Evolutionary conservation across 1,140 invertebrate species (phyloP).

Genomic region (Pentalonia nigronervosa): DNA sequence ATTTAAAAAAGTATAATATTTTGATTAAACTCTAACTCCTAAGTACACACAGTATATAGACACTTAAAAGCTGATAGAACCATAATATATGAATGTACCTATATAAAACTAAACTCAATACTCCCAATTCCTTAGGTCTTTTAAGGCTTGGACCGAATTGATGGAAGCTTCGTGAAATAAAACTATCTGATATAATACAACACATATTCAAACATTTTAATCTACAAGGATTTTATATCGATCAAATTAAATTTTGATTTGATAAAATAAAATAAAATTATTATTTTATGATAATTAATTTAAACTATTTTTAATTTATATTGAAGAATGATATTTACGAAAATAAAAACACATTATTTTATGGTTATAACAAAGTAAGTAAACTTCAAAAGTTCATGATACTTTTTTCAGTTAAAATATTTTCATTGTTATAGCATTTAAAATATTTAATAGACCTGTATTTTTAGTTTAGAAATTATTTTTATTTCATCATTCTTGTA

Average conservation of each 20-base stretch:
- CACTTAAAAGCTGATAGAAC: not conserved
- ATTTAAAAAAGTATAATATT: not conserved
- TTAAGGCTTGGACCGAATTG: not conserved
- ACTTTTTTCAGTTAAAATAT: not conserved
- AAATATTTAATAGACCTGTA: not conserved
- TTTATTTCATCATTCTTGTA: not conserved
- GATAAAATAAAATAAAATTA: too few relatives aligned
- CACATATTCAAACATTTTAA: not conserved
- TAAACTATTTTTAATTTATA: not conserved
- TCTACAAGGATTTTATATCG: not conserved
- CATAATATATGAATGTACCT: not conserved
- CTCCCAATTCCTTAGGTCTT: too few relatives aligned
- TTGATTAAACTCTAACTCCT: not conserved
- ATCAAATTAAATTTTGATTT: too few relatives aligned
- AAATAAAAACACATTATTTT: not conserved
- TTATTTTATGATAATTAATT: too few relatives aligned
- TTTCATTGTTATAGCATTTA: not conserved
- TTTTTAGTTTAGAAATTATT: not conserved
- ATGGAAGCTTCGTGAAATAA: not conserved
- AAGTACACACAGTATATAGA: not conserved
- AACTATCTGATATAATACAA: not conserved
- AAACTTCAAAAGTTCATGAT: not conserved
- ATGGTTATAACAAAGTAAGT: not conserved
- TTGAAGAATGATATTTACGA: not conserved
- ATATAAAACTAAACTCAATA: not conserved